Evolutionary conservation across 1,140 invertebrate species (phyloP).

Genomic region (Melitaea cinxia): DNA sequence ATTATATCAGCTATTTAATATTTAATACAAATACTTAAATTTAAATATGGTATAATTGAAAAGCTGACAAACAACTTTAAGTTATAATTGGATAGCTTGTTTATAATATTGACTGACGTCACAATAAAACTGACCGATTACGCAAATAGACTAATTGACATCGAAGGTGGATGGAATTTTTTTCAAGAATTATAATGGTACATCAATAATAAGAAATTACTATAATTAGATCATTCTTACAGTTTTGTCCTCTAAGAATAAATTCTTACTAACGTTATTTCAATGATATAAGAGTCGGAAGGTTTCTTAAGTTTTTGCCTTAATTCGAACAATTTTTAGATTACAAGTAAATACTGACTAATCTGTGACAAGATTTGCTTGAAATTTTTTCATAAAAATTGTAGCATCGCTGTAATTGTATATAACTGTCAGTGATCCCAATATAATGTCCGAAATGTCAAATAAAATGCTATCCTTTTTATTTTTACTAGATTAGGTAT

Average conservation of each 20-base stretch:
- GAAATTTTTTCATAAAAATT: too few relatives aligned
- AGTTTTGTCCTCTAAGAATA: neutral
- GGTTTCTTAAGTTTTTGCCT: neutral
- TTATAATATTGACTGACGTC: constrained; percentile 10
- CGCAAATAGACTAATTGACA: constrained; percentile 1
- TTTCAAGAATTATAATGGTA: neutral
- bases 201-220: neutral
- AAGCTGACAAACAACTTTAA: neutral
- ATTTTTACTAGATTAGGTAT: too few relatives aligned
- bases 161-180: neutral
- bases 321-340: neutral
- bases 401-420: too few relatives aligned
- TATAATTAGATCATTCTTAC: too few relatives aligned
- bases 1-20: too few relatives aligned
- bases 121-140: neutral
- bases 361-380: too few relatives aligned
- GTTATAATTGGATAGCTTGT: constrained; percentile 4
- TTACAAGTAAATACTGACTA: neutral
- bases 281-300: neutral
- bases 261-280: neutral
- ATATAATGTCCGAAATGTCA: too few relatives aligned
- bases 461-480: too few relatives aligned
- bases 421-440: too few relatives aligned
- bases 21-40: too few relatives aligned
- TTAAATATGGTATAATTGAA: neutral